Conservation (phyloP, 2,797 vertebrate genomes). For the Ambastaia sidthimunki region DNA sequence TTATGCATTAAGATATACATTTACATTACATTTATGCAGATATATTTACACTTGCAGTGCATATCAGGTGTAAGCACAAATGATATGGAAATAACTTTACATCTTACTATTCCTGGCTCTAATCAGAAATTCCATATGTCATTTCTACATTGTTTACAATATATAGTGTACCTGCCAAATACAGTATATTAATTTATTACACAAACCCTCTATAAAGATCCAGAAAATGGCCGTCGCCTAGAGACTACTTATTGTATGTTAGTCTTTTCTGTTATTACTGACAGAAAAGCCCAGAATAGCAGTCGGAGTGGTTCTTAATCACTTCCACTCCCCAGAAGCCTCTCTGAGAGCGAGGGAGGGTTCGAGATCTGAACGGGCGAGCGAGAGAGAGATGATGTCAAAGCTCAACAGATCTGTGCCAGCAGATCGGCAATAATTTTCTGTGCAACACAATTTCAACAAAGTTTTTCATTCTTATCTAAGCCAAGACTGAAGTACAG, state of each 20-base stretch:
- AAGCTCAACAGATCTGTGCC: constrained; percentile 1
- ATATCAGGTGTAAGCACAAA: no score
- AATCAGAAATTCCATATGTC: no score
- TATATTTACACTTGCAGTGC: no score
- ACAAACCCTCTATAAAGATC: constrained; percentile 27
- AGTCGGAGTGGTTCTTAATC: constrained; percentile 53
- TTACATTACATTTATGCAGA: no score
- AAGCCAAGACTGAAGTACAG: constrained; percentile 16
- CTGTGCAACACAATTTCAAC: neutral
- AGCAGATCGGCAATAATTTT: constrained; percentile 20
- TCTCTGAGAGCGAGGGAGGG: constrained; percentile 33
- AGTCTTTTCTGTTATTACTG: constrained; percentile 39
- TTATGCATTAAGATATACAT: no score
- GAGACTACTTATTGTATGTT: constrained; percentile 29
- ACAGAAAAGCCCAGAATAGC: constrained; percentile 36
- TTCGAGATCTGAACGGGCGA: constrained; percentile 25
- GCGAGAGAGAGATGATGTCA: neutral
- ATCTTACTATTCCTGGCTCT: no score
- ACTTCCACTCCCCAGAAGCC: constrained; percentile 49
- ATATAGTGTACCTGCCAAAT: neutral
- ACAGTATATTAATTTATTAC: neutral
- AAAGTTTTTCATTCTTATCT: neutral
- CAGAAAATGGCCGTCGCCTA: constrained; percentile 29
- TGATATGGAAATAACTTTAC: no score
- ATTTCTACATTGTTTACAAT: constrained; percentile 6